phyloP scores from a whole-genome alignment of 2,113 vertebrate species.

The Hydrolagus affinis region DNA sequence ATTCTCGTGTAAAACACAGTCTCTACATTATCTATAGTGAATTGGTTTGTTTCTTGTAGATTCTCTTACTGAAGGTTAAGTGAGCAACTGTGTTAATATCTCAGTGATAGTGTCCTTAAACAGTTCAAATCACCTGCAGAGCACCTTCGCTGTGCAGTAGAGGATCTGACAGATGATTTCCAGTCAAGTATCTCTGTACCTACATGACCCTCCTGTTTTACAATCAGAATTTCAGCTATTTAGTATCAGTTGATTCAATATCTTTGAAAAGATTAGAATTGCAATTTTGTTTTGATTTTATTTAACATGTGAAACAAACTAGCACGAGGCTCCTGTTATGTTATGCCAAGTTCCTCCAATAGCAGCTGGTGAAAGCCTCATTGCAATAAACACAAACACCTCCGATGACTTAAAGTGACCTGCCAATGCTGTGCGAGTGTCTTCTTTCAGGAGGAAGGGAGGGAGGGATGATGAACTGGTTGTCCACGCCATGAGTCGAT shows the following conservation, averaged over 20 bases:
- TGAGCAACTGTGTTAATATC: neutral
- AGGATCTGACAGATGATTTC: neutral
- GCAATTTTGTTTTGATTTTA: neutral
- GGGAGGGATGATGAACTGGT: neutral
- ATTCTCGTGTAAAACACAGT: neutral
- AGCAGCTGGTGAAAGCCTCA: neutral
- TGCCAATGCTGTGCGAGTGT: too few relatives aligned
- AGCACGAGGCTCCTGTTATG: neutral
- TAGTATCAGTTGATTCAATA: neutral
- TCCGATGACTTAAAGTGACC: too few relatives aligned
- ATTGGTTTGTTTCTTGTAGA: neutral
- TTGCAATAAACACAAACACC: conserved; percentile 37
- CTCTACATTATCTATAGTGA: neutral
- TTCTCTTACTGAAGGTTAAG: neutral
- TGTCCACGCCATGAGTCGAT: neutral
- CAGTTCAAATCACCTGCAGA: neutral
- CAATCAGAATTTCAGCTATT: neutral
- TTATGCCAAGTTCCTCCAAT: neutral
- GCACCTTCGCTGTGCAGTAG: neutral
- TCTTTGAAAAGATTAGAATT: neutral
- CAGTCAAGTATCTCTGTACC: neutral
- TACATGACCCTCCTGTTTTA: neutral
- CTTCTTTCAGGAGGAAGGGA: neutral
- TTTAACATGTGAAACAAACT: neutral
- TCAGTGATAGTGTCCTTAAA: neutral